Evolutionary conservation across 1,140 invertebrate species (phyloP).

Genomic region (Panagrolaimus sp.): DNA sequence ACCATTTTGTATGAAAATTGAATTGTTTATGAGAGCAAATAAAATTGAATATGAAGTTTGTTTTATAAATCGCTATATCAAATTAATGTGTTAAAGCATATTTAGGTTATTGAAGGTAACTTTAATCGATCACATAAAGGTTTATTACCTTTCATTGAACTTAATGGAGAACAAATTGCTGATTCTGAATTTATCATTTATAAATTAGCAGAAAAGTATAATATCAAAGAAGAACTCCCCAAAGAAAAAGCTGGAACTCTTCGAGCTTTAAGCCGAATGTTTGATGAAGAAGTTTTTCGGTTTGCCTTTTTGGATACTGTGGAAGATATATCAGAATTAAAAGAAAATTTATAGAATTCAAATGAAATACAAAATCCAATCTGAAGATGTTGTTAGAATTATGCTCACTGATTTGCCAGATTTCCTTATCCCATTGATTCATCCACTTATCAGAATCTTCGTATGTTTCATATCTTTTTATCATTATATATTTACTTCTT

Average conservation of each 20-base stretch:
- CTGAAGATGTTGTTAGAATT: background rate
- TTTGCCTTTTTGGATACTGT: background rate
- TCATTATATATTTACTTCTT: background rate
- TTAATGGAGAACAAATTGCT: conserved; percentile 53
- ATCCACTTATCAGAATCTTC: background rate
- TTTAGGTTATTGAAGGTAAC: conserved; percentile 21
- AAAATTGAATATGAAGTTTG: conserved; percentile 82
- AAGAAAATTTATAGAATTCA: background rate
- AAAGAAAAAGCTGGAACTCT: conserved; percentile 53
- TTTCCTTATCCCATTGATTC: conserved; percentile 16
- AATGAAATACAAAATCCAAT: background rate
- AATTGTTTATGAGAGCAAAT: conserved; percentile 81
- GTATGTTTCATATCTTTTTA: no score
- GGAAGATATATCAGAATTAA: background rate
- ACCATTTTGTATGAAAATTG: conserved; percentile 87
- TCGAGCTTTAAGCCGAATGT: background rate
- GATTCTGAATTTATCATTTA: conserved; percentile 54
- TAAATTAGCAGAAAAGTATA: conserved; percentile 49
- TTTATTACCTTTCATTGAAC: conserved; percentile 49
- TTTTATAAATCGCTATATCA: background rate
- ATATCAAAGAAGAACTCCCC: conserved; percentile 62
- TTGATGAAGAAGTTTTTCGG: background rate
- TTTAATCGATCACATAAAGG: conserved; percentile 36
- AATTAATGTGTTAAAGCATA: background rate
- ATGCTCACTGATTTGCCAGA: conserved; percentile 26